A percentile compares a stretch with the other conserved stretches of the same genome.
Conservation (phyloP, 2,888 invertebrate genomes). For the Dione juno region DNA sequence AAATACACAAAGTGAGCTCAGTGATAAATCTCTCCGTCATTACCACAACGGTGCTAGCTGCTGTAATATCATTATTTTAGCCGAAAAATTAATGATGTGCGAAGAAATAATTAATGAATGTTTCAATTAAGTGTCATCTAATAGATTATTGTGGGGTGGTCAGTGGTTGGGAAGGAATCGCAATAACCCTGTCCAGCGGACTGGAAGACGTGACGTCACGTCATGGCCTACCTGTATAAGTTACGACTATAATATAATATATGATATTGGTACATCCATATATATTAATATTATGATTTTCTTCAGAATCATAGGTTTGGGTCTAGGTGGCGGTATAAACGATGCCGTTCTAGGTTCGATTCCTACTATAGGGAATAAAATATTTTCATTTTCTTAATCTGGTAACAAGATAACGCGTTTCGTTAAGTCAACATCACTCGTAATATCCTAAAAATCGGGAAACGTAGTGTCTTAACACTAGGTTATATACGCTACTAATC, state of each 20-base stretch:
- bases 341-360: not conserved
- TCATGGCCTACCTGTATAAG: conserved; percentile 27
- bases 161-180: conserved; percentile 48
- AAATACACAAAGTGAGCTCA: not conserved
- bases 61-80: not conserved
- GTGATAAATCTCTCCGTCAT: conserved; percentile 3
- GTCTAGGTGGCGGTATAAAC: not conserved
- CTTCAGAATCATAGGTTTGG: not conserved
- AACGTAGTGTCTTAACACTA: too few relatives aligned
- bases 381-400: too few relatives aligned
- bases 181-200: conserved; percentile 63
- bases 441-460: not conserved
- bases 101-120: conserved; percentile 43
- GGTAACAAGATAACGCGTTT: too few relatives aligned
- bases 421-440: too few relatives aligned
- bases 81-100: conserved; percentile 36
- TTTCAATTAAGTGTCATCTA: conserved; percentile 47
- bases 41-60: not conserved
- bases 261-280: not conserved
- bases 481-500: too few relatives aligned
- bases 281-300: not conserved
- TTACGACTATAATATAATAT: conserved; percentile 13
- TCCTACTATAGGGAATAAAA: too few relatives aligned
- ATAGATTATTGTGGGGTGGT: conserved; percentile 41
- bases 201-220: conserved; percentile 60